phyloP scores from a whole-genome alignment of 2,888 invertebrate genomes.

The Saturnia pavonia region DNA sequence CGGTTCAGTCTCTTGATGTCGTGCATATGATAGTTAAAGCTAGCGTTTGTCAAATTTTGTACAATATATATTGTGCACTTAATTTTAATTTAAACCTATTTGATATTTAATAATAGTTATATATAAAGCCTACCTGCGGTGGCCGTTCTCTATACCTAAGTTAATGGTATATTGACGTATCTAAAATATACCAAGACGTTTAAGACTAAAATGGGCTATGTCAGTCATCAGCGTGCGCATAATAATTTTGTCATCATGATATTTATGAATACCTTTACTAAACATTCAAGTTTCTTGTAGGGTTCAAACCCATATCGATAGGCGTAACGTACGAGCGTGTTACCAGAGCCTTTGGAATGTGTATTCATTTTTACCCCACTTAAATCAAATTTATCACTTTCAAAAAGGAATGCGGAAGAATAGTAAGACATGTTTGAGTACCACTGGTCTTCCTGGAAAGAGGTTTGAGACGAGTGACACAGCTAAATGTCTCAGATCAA shows the following conservation, averaged over 20 bases:
- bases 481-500: constrained; percentile 31
- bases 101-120: background rate
- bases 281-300: no score
- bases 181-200: no score
- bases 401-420: background rate
- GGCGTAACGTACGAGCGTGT: no score
- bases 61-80: background rate
- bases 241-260: no score
- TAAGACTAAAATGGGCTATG: no score
- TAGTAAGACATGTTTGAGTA: background rate
- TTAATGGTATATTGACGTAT: background rate
- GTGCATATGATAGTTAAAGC: constrained; percentile 16
- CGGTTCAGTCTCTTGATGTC: constrained; percentile 23
- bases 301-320: no score
- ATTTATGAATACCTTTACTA: no score
- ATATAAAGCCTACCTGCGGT: no score
- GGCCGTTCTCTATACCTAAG: no score
- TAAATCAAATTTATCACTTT: background rate
- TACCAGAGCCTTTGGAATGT: background rate
- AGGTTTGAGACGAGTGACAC: constrained; percentile 28
- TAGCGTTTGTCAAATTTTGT: constrained; percentile 12
- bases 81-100: background rate
- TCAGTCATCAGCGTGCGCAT: no score
- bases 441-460: constrained; percentile 24
- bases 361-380: background rate